Evolutionary conservation across 2,113 vertebrate species (phyloP).

Genomic region (Myrmecophaga tridactyla): DNA sequence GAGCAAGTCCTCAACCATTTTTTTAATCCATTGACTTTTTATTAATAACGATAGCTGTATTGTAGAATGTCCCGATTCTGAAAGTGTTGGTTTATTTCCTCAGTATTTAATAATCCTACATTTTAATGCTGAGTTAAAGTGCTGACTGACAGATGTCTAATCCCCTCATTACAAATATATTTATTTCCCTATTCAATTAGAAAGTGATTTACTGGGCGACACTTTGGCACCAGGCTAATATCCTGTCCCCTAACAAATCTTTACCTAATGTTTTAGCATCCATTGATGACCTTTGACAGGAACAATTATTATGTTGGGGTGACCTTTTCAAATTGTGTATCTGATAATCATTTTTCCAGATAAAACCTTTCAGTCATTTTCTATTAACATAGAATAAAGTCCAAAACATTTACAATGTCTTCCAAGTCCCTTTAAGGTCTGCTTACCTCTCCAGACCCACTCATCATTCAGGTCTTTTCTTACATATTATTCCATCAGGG

Average conservation of each 20-base stretch:
- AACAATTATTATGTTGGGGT: neutral
- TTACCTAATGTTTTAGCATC: neutral
- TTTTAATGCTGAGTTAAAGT: neutral
- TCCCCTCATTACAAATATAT: neutral
- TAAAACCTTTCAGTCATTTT: neutral
- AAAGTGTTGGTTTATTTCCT: neutral
- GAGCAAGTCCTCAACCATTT: neutral
- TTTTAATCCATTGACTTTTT: neutral
- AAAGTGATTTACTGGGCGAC: neutral
- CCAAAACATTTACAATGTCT: neutral
- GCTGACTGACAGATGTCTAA: neutral
- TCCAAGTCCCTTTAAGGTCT: neutral
- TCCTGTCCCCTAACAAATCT: neutral
- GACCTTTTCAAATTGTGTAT: constrained; percentile 7
- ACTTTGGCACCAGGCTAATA: neutral
- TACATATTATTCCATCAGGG: neutral
- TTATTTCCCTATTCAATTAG: neutral
- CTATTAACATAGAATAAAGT: neutral
- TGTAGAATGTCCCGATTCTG: neutral
- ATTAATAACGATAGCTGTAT: neutral
- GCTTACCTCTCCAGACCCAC: neutral
- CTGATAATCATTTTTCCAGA: neutral
- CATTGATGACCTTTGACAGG: neutral
- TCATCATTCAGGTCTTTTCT: neutral
- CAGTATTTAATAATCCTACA: neutral